Percentiles rank a stretch among this genome's conserved stretches.
These are phyloP conservation scores for Zootermopsis nevadensis DNA, from an alignment of 2,888 invertebrate genomes.

Conservation along the genomic window DNA sequence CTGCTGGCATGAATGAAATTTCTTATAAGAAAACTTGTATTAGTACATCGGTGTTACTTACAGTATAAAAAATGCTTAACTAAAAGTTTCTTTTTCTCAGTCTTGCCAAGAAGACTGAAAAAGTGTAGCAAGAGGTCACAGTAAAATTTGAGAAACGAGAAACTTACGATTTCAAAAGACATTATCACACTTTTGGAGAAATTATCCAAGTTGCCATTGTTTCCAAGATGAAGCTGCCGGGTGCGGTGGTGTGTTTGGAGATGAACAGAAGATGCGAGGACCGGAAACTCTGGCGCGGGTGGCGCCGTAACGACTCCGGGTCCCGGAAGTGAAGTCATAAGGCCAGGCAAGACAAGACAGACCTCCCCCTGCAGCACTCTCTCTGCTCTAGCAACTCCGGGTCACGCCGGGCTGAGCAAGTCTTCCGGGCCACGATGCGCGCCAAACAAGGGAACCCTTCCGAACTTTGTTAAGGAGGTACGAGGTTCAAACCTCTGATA, in stretches of 20 bases:
- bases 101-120: background rate
- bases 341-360: slow-evolving; percentile 36
- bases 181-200: slow-evolving; percentile 33
- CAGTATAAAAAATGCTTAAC: background rate
- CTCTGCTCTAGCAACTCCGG: background rate
- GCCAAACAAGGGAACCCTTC: background rate
- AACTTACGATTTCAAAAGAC: slow-evolving; percentile 15
- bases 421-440: background rate
- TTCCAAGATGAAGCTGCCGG: slow-evolving; percentile 8
- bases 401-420: slow-evolving; percentile 26
- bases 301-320: slow-evolving; percentile 42
- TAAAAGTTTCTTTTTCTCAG: background rate
- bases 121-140: background rate
- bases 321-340: slow-evolving; percentile 47
- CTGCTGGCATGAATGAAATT: background rate
- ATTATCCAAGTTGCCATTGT: slow-evolving; percentile 35
- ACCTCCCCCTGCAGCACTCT: background rate
- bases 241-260: background rate
- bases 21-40: background rate
- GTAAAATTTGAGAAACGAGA: background rate
- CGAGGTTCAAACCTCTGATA: background rate
- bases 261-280: slow-evolving; percentile 21
- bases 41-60: background rate
- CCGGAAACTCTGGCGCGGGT: slow-evolving; percentile 46
- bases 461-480: background rate